Base-by-base conservation (phyloP, 2,113 vertebrate genomes). In the Indicator indicator region DNA sequence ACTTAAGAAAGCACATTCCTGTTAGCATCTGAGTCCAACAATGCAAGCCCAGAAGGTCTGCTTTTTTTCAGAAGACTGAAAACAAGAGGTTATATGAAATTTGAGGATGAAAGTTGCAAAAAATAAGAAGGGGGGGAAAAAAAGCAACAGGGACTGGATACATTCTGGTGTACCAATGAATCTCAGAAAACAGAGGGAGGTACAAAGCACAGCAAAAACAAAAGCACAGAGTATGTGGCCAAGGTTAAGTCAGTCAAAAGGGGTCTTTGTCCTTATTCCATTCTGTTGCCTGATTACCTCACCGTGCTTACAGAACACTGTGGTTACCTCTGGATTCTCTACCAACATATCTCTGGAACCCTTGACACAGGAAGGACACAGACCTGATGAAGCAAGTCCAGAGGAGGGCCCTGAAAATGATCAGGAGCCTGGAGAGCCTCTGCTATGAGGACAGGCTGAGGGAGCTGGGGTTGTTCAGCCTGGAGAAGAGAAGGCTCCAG, bases 1-100 rank as follows among this genome's bases (percentile, higher is more conserved):
- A 90, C 86, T 95, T 85, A 71, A 89, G 75, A 93, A 92, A 89
- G 75, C 54, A 91, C 38, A 75, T 88, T 95, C 36, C 68, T 93
- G 9, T 48, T 54, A 92, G 65, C 32, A 28, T 86, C 38, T 1
- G 6, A 89, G 44, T 30, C 36, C 68, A 96, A 78, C 71, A 74
- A 30, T 62, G 59, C 52, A 85, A 88, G 88, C 28, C 6, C n/a
- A 82, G 33, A 80, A 87, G 33, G 55, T 52, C 70, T 87, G 78
- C 64, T 86, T 80, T 89, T 89, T 44, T 92, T 87, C 67, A 64
- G n/a, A 75, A 28, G 27, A 81, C 55, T 63, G 33, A 89, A 86
- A 89, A 88, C 46, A 83, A 90, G 28, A 69, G 10, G 2, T 15
- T 36, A 24, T 10, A 62, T 11, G 23, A 83, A 79, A 88, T 80